Conservation (phyloP, 2,888 invertebrate species). For the Dastarcus helophoroides region DNA sequence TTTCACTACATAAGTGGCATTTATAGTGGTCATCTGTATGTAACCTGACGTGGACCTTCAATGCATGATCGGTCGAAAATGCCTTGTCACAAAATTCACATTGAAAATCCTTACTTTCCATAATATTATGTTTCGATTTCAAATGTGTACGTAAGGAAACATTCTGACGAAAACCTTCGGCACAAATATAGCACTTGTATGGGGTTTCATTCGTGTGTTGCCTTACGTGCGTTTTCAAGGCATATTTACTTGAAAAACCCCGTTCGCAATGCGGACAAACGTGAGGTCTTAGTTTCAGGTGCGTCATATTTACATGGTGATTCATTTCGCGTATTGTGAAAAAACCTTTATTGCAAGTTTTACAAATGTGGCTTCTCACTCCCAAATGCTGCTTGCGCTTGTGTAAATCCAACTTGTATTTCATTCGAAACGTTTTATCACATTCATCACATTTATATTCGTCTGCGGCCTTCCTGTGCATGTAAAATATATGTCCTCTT, state of each 20-base stretch:
- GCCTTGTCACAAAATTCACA: constrained; percentile 10
- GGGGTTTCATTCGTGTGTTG: constrained; percentile 26
- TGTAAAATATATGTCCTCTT: constrained; percentile 27
- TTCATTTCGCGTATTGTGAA: constrained; percentile 19
- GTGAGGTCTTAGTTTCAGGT: constrained; percentile 23
- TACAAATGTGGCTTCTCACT: constrained; percentile 4
- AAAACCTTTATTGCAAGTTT: constrained; percentile 3
- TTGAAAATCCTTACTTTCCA: not conserved
- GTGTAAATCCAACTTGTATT: constrained; percentile 25
- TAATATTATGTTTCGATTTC: constrained; percentile 21
- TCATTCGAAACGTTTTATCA: constrained; percentile 22
- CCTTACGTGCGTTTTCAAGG: constrained; percentile 22
- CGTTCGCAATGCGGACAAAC: constrained; percentile 23
- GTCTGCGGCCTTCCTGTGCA: constrained; percentile 23
- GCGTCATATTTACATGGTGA: constrained; percentile 25
- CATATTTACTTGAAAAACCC: constrained; percentile 22
- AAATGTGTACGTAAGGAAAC: constrained; percentile 24
- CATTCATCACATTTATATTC: constrained; percentile 27
- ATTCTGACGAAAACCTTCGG: constrained; percentile 22
- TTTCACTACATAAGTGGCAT: constrained; percentile 7
- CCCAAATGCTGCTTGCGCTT: constrained; percentile 22
- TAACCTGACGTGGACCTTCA: constrained; percentile 9
- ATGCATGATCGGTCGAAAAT: constrained; percentile 7
- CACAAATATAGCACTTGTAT: constrained; percentile 22
- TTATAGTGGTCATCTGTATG: constrained; percentile 10